Percentiles rank a stretch among this genome's conserved stretches.
Evolutionary conservation across 1,140 invertebrate species (phyloP).

Genomic region (Oedothorax gibbosus): DNA sequence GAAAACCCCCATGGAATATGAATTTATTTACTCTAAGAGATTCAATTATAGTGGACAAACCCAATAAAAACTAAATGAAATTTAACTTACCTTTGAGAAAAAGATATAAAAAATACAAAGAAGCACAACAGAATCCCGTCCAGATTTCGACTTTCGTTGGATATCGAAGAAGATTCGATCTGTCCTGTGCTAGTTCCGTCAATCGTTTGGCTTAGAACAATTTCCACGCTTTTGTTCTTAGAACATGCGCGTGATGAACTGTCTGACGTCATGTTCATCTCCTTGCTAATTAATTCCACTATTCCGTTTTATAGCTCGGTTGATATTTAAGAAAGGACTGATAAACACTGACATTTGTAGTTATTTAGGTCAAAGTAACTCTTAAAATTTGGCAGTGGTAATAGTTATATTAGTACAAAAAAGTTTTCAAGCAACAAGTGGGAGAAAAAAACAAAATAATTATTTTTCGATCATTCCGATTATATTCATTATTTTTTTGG

Average conservation of each 20-base stretch:
- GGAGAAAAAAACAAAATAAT: not conserved
- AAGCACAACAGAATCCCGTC: conserved; percentile 25
- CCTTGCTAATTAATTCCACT: not conserved
- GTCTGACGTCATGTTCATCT: conserved; percentile 24
- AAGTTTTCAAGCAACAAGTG: not conserved
- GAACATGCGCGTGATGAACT: conserved; percentile 1
- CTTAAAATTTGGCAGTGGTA: not conserved
- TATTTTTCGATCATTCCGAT: too few species aligned
- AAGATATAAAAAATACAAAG: conserved; percentile 18
- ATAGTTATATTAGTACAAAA: not conserved
- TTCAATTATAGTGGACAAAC: too few species aligned
- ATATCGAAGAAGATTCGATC: not conserved
- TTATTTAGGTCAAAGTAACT: not conserved
- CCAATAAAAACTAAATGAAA: not conserved
- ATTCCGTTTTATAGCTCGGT: not conserved
- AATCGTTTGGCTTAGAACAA: not conserved
- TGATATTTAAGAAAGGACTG: not conserved
- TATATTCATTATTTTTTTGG: too few species aligned
- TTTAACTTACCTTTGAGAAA: conserved; percentile 17
- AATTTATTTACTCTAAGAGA: too few species aligned
- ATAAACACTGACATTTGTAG: not conserved
- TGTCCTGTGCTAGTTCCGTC: not conserved
- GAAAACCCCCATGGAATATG: too few species aligned
- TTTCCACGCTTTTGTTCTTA: not conserved
- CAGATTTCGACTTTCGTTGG: conserved; percentile 32